Percentiles rank a stretch among this genome's conserved stretches.
Conservation (phyloP, 1,140 invertebrate genomes). For the Brachionus asplanchnoidis region DNA sequence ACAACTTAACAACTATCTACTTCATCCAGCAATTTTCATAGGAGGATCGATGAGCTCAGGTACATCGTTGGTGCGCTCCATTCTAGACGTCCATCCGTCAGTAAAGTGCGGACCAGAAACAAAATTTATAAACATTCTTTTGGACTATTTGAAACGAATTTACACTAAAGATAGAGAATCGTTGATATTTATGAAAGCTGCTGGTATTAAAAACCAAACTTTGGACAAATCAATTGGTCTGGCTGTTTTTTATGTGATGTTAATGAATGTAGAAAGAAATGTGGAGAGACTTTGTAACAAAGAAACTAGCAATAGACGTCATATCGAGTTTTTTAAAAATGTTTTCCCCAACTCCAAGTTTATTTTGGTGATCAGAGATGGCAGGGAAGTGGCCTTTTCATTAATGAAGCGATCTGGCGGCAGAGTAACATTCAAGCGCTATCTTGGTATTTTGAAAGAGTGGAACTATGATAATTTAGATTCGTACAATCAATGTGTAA, state of each 20-base stretch:
- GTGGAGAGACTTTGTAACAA: not conserved
- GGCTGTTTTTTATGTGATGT: constrained; percentile 43
- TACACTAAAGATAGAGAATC: constrained; percentile 75
- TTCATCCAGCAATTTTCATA: not conserved
- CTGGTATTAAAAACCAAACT: not conserved
- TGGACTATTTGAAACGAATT: constrained; percentile 72
- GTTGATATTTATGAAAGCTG: constrained; percentile 74
- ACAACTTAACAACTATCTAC: not conserved
- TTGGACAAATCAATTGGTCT: constrained; percentile 63
- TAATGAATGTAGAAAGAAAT: not conserved
- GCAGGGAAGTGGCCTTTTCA: not conserved
- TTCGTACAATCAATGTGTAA: not conserved
- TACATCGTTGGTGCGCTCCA: constrained; percentile 90
- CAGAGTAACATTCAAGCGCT: not conserved
- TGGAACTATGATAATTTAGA: not conserved
- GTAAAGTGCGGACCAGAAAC: constrained; percentile 96
- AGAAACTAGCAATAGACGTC: not conserved
- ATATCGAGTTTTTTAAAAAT: not conserved
- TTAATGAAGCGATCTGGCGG: not conserved
- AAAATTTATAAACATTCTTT: constrained; percentile 62
- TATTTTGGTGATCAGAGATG: constrained; percentile 10
- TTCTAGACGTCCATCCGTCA: constrained; percentile 96
- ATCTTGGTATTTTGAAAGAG: not conserved
- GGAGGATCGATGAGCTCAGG: constrained; percentile 92
- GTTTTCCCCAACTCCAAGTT: not conserved